Evolutionary conservation across 2,113 vertebrate species (phyloP).

Genomic region (Myxocyprinus asiaticus): DNA sequence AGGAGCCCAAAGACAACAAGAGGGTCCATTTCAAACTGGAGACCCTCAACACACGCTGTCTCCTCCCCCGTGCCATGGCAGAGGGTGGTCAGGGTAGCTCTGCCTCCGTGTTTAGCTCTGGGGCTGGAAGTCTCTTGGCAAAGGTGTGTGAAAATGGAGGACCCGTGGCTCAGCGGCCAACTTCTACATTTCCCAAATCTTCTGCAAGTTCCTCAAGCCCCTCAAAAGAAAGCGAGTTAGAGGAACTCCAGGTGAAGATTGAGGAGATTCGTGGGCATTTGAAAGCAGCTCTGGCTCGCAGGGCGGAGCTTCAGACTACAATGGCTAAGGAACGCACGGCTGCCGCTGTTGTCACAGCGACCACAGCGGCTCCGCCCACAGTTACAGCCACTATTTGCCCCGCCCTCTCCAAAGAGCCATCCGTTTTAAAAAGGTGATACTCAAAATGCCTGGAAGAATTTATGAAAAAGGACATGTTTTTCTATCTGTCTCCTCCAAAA

Average conservation of each 20-base stretch:
- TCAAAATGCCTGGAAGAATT: neutral
- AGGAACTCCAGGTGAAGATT: conserved; percentile 80
- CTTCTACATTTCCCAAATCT: neutral
- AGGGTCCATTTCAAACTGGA: conserved; percentile 78
- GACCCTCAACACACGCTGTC: conserved; percentile 70
- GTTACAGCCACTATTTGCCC: conserved; percentile 52
- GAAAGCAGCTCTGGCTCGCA: conserved; percentile 72
- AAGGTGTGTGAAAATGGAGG: conserved; percentile 53
- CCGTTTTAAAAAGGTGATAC: conserved; percentile 70
- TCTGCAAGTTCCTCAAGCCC: conserved; percentile 5
- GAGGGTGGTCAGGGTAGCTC: conserved; percentile 49
- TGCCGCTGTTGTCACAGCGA: conserved; percentile 16
- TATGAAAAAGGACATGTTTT: conserved; percentile 17
- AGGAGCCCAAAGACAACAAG: conserved; percentile 60
- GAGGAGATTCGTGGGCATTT: conserved; percentile 75
- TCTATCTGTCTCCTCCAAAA: conserved; percentile 21
- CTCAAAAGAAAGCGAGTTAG: conserved; percentile 67
- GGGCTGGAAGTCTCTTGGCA: conserved; percentile 2
- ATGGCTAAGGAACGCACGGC: conserved; percentile 60
- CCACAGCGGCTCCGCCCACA: conserved; percentile 41
- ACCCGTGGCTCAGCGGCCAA: neutral
- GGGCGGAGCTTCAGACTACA: conserved; percentile 78
- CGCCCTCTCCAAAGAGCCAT: conserved; percentile 57
- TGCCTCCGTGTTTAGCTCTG: neutral
- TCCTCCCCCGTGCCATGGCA: conserved; percentile 60